Evolutionary conservation across 2,888 invertebrate species (phyloP).

Genomic region (Eremobia ochroleuca): DNA sequence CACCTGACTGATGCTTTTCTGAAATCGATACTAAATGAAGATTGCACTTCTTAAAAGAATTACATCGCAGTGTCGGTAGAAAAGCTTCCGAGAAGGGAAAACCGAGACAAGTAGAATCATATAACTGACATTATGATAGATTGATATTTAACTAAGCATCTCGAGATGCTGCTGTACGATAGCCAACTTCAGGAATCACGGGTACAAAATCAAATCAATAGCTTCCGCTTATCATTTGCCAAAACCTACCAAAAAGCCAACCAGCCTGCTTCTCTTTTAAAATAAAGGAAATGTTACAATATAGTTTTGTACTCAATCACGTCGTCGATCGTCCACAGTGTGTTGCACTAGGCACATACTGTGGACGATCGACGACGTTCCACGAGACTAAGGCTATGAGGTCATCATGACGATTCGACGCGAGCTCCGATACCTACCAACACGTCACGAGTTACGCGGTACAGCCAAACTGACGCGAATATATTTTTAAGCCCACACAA

Average conservation of each 20-base stretch:
- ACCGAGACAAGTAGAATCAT: neutral
- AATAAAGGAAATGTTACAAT: neutral
- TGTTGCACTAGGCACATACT: no score
- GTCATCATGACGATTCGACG: slow-evolving; percentile 48
- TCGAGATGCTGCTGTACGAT: neutral
- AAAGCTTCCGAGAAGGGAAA: neutral
- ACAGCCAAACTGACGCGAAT: slow-evolving; percentile 47
- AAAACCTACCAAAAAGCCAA: neutral
- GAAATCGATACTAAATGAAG: neutral
- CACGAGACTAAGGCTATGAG: slow-evolving; percentile 31
- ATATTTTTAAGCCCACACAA: slow-evolving; percentile 51
- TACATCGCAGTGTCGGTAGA: neutral
- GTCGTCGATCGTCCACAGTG: no score
- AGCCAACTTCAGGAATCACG: neutral
- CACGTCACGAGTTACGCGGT: slow-evolving; percentile 47
- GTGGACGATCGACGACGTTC: neutral
- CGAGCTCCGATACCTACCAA: slow-evolving; percentile 25
- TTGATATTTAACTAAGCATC: neutral
- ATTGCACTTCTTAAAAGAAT: slow-evolving; percentile 3
- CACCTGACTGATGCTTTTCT: neutral
- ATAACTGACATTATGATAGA: slow-evolving; percentile 3
- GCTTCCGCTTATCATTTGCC: neutral
- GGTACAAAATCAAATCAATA: neutral
- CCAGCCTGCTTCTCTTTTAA: neutral
- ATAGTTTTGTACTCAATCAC: slow-evolving; percentile 28